phyloP scores from a whole-genome alignment of 2,888 invertebrate genomes.

The Polydrusus cervinus region DNA sequence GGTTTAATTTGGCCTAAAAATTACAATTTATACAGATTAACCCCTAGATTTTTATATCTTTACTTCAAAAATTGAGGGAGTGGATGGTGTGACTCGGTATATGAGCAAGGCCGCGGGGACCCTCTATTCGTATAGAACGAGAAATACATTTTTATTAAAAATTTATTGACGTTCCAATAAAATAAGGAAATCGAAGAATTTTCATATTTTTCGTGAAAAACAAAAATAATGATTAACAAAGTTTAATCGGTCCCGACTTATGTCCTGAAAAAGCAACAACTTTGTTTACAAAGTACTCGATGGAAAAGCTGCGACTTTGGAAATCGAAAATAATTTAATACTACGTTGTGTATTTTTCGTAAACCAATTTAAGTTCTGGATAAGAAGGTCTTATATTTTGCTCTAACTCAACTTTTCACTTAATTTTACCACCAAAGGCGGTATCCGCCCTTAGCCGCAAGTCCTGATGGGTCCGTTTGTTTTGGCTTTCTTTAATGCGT shows the following conservation, averaged over 20 bases:
- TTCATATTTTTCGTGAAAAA: slow-evolving; percentile 19
- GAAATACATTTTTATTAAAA: too few species aligned
- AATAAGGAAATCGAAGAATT: not conserved
- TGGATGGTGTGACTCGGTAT: too few species aligned
- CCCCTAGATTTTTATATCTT: too few species aligned
- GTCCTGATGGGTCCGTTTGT: slow-evolving; percentile 67
- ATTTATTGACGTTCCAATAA: not conserved
- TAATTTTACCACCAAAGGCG: slow-evolving; percentile 66
- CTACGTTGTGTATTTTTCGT: slow-evolving; percentile 49
- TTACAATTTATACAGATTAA: too few species aligned
- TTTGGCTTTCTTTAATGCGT: slow-evolving; percentile 66
- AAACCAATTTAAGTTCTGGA: slow-evolving; percentile 53
- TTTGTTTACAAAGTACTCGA: slow-evolving; percentile 33
- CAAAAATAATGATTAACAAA: slow-evolving; percentile 34
- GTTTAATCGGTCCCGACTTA: slow-evolving; percentile 35
- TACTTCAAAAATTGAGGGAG: too few species aligned
- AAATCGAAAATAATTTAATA: slow-evolving; percentile 51
- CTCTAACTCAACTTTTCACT: slow-evolving; percentile 67
- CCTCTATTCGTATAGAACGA: too few species aligned
- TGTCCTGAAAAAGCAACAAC: slow-evolving; percentile 38
- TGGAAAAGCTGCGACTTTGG: slow-evolving; percentile 22
- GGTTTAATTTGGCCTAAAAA: too few species aligned
- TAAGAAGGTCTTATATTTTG: slow-evolving; percentile 50
- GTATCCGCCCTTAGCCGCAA: slow-evolving; percentile 59
- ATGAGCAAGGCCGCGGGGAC: too few species aligned